Base-by-base conservation (phyloP, 2,888 invertebrate genomes). In the Heteromurus nitidus region DNA sequence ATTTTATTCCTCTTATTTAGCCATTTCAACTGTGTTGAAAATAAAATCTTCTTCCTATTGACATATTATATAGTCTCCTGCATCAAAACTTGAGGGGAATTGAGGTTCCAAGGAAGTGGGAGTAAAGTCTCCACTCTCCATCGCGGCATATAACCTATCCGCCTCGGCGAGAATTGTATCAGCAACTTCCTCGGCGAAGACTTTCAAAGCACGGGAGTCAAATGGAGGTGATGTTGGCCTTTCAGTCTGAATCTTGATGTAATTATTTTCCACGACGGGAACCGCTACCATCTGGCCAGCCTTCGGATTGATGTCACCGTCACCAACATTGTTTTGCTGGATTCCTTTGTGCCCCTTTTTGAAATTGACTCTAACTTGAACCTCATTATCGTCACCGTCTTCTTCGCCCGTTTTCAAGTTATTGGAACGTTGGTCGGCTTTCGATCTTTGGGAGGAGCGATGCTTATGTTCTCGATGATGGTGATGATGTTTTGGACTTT, bases 181-280 rank as follows among this genome's bases (percentile, higher is more conserved):
- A n/a, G 83, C 80, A n/a, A 84, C 80, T 31, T 74, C 55, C 16
- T 81, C 82, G 50, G 79, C 75, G n/a, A 82, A 36, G 24, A 24
- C 62, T 36, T 84, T 82, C n/a, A 82, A 36, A 7, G 28, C 65
- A 44, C 31, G 60, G 36, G 84, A 22, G 50, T 64, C 69, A 47
- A 67, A 64, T 62, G 3, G 55, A 55, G 20, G 55, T 11, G 3
- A 9, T 36, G 7, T 36, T n/a, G n/a, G n/a, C n/a, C n/a, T n/a
- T n/a, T n/a, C n/a, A n/a, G n/a, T n/a, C n/a, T n/a, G n/a, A n/a
- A n/a, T n/a, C n/a, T n/a, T n/a, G n/a, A n/a, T n/a, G n/a, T n/a
- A n/a, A n/a, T n/a, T n/a, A n/a, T n/a, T n/a, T n/a, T n/a, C n/a
- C n/a, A n/a, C n/a, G n/a, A n/a, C n/a, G n/a, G n/a, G n/a, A n/a